These are phyloP conservation scores for Neocrepidodera transversa DNA, from an alignment of 2,888 invertebrate species.

Conservation along the genomic window DNA sequence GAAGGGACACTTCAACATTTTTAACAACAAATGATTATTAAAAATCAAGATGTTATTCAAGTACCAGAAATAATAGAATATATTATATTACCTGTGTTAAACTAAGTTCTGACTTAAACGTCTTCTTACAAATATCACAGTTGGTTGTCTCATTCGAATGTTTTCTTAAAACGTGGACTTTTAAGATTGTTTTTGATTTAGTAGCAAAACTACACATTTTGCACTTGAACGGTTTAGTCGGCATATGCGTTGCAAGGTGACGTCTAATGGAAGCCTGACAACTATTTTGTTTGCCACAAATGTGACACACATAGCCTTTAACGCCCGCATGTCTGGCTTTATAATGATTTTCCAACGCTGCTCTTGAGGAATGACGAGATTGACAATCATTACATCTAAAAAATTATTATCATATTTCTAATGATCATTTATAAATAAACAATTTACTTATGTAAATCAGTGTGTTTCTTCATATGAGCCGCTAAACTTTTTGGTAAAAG, in stretches of 20 bases:
- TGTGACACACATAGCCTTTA: slow-evolving; percentile 44
- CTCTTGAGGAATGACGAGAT: slow-evolving; percentile 42
- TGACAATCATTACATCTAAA: slow-evolving; percentile 42
- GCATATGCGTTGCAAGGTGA: slow-evolving; percentile 44
- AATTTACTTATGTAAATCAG: slow-evolving; percentile 47
- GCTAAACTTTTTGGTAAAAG: slow-evolving; percentile 46
- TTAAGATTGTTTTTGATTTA: slow-evolving; percentile 41
- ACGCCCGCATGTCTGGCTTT: slow-evolving; percentile 42
- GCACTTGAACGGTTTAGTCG: slow-evolving; percentile 41
- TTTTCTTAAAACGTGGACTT: slow-evolving; percentile 42
- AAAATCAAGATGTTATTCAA: too few species aligned
- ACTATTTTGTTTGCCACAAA: slow-evolving; percentile 47
- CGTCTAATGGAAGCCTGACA: slow-evolving; percentile 47
- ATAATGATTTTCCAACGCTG: slow-evolving; percentile 42
- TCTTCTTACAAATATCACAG: slow-evolving; percentile 46
- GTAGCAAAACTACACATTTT: slow-evolving; percentile 42
- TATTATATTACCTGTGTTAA: slow-evolving; percentile 38
- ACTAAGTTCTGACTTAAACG: slow-evolving; percentile 45
- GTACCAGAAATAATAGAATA: too few species aligned
- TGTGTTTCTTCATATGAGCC: slow-evolving; percentile 46
- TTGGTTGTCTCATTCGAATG: slow-evolving; percentile 39
- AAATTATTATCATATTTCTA: too few species aligned
- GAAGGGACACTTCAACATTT: too few species aligned
- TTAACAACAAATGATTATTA: too few species aligned
- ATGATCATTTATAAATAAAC: too few species aligned